phyloP scores from a whole-genome alignment of 2,113 vertebrate species.

The Plecotus auritus region DNA sequence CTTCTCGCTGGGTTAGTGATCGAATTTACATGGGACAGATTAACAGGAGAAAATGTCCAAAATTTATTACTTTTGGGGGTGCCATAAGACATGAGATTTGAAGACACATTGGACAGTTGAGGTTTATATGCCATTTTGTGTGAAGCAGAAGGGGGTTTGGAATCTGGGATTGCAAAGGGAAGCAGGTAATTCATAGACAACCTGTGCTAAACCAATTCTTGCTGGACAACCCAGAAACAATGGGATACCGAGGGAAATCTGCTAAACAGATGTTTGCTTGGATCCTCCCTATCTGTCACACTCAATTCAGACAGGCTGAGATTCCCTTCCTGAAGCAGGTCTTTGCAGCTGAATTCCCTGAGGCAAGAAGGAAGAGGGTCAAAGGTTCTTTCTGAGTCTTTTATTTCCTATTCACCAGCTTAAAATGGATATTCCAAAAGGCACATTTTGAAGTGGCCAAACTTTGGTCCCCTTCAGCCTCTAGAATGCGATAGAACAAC shows the following conservation, averaged over 20 bases:
- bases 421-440: not conserved
- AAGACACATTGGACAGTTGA: not conserved
- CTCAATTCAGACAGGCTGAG: not conserved
- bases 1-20: not conserved
- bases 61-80: not conserved
- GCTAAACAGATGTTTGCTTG: not conserved
- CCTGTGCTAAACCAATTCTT: not conserved
- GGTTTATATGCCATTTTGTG: not conserved
- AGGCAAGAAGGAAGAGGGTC: not conserved
- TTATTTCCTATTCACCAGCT: not conserved
- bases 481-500: not conserved
- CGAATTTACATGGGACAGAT: not conserved
- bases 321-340: not conserved
- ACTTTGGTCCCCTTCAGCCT: not conserved
- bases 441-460: not conserved
- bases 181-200: not conserved
- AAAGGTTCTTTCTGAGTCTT: not conserved
- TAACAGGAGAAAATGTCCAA: not conserved
- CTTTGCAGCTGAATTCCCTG: not conserved
- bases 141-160: not conserved
- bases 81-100: not conserved
- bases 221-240: not conserved
- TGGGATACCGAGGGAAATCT: no score
- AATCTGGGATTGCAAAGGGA: not conserved
- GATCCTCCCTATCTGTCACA: not conserved